Evolutionary conservation across 2,113 vertebrate species (phyloP).

Genomic region (Limanda limanda): DNA sequence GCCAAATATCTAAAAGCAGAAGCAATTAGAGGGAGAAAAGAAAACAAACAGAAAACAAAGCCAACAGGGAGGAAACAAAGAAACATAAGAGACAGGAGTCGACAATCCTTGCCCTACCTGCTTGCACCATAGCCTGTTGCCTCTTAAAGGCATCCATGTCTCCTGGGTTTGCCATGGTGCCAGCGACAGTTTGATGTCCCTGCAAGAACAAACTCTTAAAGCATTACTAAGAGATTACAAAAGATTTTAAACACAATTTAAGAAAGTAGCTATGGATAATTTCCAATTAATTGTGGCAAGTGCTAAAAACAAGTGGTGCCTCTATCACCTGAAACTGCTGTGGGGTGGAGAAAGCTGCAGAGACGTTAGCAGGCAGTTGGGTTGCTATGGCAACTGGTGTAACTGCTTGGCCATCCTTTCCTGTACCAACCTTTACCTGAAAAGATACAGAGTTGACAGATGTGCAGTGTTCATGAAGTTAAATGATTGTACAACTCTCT

Average conservation of each 20-base stretch:
- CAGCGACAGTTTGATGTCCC: slow-evolving; percentile 83
- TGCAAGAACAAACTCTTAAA: slow-evolving; percentile 62
- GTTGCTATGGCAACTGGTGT: slow-evolving; percentile 97
- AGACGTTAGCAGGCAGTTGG: slow-evolving; percentile 96
- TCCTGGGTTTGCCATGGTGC: slow-evolving; percentile 83
- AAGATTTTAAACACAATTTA: slow-evolving; percentile 26
- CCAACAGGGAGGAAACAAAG: slow-evolving; percentile 76
- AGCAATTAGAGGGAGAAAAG: slow-evolving; percentile 83
- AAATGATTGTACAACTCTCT: not conserved
- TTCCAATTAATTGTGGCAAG: not conserved
- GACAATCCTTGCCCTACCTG: slow-evolving; percentile 87
- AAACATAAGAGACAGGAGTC: slow-evolving; percentile 57
- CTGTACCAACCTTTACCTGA: slow-evolving; percentile 96
- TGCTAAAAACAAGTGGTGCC: slow-evolving; percentile 20
- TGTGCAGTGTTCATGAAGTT: not conserved
- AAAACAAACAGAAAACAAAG: slow-evolving; percentile 77
- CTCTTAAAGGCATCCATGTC: slow-evolving; percentile 97
- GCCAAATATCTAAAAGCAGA: slow-evolving; percentile 87
- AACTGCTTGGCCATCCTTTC: slow-evolving; percentile 96
- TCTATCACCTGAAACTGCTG: slow-evolving; percentile 90
- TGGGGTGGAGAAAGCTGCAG: slow-evolving; percentile 93
- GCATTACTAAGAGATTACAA: slow-evolving; percentile 15
- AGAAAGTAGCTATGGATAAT: not conserved
- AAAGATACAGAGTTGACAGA: slow-evolving; percentile 72
- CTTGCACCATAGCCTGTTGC: slow-evolving; percentile 89